Base-by-base conservation (phyloP, 2,888 invertebrate species). In the Caenorhabditis wallacei region DNA sequence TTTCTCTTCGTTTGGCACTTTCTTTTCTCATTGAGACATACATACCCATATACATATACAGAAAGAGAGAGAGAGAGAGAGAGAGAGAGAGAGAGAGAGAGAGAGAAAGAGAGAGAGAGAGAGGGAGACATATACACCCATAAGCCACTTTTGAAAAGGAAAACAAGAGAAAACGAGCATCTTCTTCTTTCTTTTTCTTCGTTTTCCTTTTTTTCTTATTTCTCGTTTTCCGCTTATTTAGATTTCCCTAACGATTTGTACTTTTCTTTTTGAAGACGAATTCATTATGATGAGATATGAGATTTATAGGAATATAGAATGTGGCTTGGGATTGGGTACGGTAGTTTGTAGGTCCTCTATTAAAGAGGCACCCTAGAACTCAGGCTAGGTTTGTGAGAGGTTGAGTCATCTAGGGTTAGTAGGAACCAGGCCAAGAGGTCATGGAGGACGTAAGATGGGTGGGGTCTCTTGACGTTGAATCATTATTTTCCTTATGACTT, bases 141-240 rank as follows among this genome's bases (percentile, higher is more conserved):
- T 71, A 64, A 71, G 70, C 64, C 70, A 79, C 76, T 68, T 68
- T 68, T 76, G 20, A 59, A 48, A 40, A 76, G 53, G 16, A 61
- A 43, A 70, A 70, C 10, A 22, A 48, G 53, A 37, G n/a, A 40
- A 24, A 43, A 16, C 20, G 30, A 40, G 20, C 2, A 22, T 30
- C 8, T 40, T 43, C 40, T 16, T 54, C 37, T 68, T 40, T 43
- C 40, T 16, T 54, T 22, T 68, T n/a, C 22, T 37, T 24, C 35
- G 20, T 74, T 54, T 30, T 40, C 30, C 53, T 26, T 35, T 74
- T 54, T 30, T 40, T 43, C 53, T 26, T n/a, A 43, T 40, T 54
- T 59, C 51, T 22, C 43, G 16, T 40, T 24, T 71, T 53, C 61
- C 24, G 40, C 56, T 48, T 64, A 54, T 74, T 64, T 54, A 18